phyloP scores from a whole-genome alignment of 2,888 invertebrate genomes.

The Beris morrisii region DNA sequence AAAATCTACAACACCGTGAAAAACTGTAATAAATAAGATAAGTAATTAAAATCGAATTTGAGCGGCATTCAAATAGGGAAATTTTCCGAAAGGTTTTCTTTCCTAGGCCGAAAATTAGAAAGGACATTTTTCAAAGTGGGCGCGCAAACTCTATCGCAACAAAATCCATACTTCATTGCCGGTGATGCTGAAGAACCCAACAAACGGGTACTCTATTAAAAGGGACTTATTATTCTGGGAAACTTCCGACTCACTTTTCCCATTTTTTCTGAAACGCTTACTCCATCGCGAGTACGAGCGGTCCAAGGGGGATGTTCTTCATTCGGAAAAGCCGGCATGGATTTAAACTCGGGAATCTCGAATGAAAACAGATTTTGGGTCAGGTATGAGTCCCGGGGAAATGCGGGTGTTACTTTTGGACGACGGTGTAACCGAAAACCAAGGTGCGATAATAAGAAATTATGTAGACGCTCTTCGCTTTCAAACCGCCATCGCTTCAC shows the following conservation, averaged over 20 bases:
- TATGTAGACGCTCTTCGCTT: constrained; percentile 25
- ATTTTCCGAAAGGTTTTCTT: constrained; percentile 28
- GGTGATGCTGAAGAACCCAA: background rate
- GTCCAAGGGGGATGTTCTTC: no score
- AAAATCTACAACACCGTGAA: constrained; percentile 18
- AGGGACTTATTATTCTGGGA: constrained; percentile 31
- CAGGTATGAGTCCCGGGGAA: constrained; percentile 23
- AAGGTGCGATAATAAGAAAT: constrained; percentile 35
- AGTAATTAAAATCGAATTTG: constrained; percentile 41
- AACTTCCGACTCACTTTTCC: background rate
- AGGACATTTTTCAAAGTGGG: background rate
- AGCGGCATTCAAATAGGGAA: constrained; percentile 37
- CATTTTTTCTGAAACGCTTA: constrained; percentile 6
- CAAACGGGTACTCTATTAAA: constrained; percentile 34
- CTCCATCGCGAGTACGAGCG: background rate
- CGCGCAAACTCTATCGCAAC: no score
- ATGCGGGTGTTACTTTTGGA: background rate
- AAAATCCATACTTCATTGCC: background rate
- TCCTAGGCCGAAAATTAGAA: background rate
- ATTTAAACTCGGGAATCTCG: background rate
- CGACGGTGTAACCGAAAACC: background rate
- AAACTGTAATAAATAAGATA: constrained; percentile 38
- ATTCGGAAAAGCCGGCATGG: background rate
- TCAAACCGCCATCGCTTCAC: background rate
- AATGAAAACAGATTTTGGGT: background rate